Evolutionary conservation across 1,140 invertebrate genomes (phyloP), one percentile per base, ranked within the genome.

Genomic region (Orius laevigatus): DNA sequence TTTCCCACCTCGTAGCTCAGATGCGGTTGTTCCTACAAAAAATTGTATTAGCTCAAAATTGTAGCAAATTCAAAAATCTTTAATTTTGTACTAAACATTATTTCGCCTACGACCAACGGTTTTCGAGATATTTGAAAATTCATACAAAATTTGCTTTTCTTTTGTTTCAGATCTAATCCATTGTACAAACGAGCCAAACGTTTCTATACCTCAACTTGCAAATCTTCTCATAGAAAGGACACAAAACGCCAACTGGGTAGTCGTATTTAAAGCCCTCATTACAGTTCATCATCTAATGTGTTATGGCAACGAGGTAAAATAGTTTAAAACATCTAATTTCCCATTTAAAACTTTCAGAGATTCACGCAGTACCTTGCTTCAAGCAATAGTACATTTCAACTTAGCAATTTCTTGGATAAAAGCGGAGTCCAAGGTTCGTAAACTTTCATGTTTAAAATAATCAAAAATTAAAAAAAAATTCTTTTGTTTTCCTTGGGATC

Each of bases 331-430:
- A n/a, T n/a, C n/a, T n/a, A n/a, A 10, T 38, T 10, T 12, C 36
- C 3, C 3, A 38, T 38, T 38, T 38, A 3, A 16, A 38, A 12
- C 58, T 61, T 63, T 65, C 79, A 98, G 91, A 81, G 95, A 64
- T 98, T 99, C 67, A 97, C 92, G 63, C 95, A 99, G 73, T 99
- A 96, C 70, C 73, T 99, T 65, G 95, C 95, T 46, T 98, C 94
- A 53, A 97, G 90, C 71, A 98, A 98, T 73, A 95, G 92, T 66
- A 92, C 89, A 58, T 97, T 99, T 75, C 93, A 97, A 72, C 78
- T 98, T 60, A 86, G 82, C 66, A 90, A 82, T 74, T 98, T 97
- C 68, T 71, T 95, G 62, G 95, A 98, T 67, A 98, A 97, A 70
- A 85, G 87, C 62, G 85, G 84, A 63, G 79, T 88, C 50, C 85